Conservation (phyloP, 1,140 invertebrate species). For the Meteorus sp. region DNA sequence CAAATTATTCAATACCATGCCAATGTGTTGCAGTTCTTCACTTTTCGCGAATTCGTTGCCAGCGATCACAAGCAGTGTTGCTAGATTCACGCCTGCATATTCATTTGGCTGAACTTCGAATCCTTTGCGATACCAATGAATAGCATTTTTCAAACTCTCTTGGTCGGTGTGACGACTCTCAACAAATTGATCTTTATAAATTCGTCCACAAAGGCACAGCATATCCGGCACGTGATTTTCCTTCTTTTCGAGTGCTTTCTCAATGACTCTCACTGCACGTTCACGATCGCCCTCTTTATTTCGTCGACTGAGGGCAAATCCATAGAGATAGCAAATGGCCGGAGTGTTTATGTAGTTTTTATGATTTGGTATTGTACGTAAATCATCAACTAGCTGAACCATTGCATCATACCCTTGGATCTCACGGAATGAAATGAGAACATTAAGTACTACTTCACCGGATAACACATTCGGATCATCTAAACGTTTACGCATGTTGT, state of each 20-base stretch:
- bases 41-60: constrained; percentile 94
- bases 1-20: constrained; percentile 94
- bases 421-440: constrained; percentile 89
- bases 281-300: constrained; percentile 94
- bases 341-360: constrained; percentile 88
- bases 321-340: constrained; percentile 90
- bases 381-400: constrained; percentile 94
- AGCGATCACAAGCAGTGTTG: constrained; percentile 95
- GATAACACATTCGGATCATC: constrained; percentile 97
- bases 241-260: constrained; percentile 86
- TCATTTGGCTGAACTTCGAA: constrained; percentile 98
- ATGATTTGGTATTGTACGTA: constrained; percentile 89
- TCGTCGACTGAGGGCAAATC: constrained; percentile 94
- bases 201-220: constrained; percentile 96
- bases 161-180: constrained; percentile 90
- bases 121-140: constrained; percentile 97
- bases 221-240: constrained; percentile 96
- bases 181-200: constrained; percentile 99
- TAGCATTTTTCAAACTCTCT: constrained; percentile 88
- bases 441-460: constrained; percentile 90
- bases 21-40: constrained; percentile 87
- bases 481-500: constrained; percentile 88
- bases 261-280: constrained; percentile 89
- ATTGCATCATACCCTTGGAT: constrained; percentile 97
- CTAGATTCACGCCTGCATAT: constrained; percentile 98